Conservation (phyloP, 2,113 vertebrate genomes). For the Pleuronectes platessa region DNA sequence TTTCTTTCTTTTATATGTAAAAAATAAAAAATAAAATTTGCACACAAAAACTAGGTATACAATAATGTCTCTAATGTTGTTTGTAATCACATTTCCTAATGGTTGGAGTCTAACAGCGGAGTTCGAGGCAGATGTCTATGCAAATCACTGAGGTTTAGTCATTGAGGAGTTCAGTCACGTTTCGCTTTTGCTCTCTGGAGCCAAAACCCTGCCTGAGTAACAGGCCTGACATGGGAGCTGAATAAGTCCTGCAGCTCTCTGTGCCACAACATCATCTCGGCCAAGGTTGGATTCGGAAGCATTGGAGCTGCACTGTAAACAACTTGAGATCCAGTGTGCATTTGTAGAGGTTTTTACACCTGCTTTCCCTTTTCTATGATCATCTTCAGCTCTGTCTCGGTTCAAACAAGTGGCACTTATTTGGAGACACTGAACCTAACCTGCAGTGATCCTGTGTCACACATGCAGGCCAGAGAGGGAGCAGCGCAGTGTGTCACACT, state of each 20-base stretch:
- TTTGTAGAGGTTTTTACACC: too few relatives aligned
- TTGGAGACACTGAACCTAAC: neutral
- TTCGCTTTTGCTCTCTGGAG: conserved; percentile 23
- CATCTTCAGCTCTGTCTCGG: neutral
- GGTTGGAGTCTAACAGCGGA: neutral
- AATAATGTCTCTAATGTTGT: neutral
- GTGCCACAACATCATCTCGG: neutral
- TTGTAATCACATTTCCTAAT: neutral
- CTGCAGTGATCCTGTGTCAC: neutral
- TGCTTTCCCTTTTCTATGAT: neutral
- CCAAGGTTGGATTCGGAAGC: neutral
- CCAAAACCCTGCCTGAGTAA: conserved; percentile 21
- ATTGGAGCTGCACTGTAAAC: neutral
- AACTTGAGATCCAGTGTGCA: neutral
- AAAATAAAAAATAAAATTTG: too few relatives aligned
- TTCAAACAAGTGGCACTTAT: neutral
- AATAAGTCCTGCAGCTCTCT: neutral
- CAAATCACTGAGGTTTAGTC: conserved; percentile 29
- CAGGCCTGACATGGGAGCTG: neutral
- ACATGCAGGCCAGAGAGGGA: neutral
- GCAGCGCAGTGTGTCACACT: neutral
- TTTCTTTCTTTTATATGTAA: too few relatives aligned
- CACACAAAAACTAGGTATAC: neutral
- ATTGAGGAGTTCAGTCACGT: conserved; percentile 49
- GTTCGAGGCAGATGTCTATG: neutral